Evolutionary conservation across 2,113 vertebrate species (phyloP).

Genomic region (Cyprinodon variegatus): DNA sequence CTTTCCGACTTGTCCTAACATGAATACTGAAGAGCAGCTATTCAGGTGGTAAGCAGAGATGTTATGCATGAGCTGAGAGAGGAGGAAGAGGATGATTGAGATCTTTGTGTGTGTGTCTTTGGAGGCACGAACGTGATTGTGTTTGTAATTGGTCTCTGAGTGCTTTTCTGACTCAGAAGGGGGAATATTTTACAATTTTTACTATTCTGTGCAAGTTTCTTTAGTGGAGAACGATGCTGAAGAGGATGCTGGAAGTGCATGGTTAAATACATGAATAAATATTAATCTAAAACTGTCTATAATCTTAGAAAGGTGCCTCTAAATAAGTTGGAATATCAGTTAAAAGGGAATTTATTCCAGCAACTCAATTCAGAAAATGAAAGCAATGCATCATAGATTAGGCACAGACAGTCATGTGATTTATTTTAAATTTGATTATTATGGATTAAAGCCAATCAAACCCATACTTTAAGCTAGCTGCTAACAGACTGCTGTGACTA

Average conservation of each 20-base stretch:
- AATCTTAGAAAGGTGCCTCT: neutral
- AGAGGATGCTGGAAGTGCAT: neutral
- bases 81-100: slow-evolving; percentile 14
- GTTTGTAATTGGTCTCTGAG: slow-evolving; percentile 22
- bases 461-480: neutral
- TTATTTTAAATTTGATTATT: neutral
- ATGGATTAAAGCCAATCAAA: neutral
- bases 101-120: slow-evolving; percentile 20
- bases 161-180: slow-evolving; percentile 23
- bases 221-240: neutral
- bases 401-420: neutral
- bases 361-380: neutral
- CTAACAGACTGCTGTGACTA: neutral
- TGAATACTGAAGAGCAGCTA: slow-evolving; percentile 57
- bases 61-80: slow-evolving; percentile 8
- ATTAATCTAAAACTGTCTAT: neutral
- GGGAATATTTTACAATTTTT: slow-evolving; percentile 40
- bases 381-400: neutral
- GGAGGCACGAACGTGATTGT: slow-evolving; percentile 16
- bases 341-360: neutral
- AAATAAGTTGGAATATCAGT: neutral
- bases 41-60: slow-evolving; percentile 29
- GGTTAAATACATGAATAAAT: neutral
- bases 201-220: slow-evolving; percentile 4
- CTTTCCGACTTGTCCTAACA: slow-evolving; percentile 42